A percentile compares a stretch with the other conserved stretches of the same genome.
phyloP scores from a whole-genome alignment of 2,888 invertebrate species.

The Drosophila acutilabella region DNA sequence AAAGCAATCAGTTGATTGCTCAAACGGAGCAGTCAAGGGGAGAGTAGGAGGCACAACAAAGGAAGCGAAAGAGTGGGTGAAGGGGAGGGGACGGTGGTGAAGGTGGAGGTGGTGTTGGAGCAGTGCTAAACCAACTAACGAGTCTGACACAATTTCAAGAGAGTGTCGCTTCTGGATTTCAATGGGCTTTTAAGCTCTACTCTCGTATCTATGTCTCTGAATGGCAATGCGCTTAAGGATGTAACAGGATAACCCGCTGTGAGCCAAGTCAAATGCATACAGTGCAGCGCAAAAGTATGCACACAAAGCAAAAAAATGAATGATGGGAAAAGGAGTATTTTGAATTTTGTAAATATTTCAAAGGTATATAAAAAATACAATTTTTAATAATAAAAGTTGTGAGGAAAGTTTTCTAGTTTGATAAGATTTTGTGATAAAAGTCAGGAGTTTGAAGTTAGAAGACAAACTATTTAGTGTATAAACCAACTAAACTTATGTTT shows the following conservation, averaged over 20 bases:
- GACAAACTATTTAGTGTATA: too few relatives aligned
- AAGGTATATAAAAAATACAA: too few relatives aligned
- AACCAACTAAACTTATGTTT: too few relatives aligned
- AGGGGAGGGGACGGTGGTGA: not conserved
- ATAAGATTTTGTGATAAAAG: too few relatives aligned
- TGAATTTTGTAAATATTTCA: too few relatives aligned
- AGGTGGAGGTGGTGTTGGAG: not conserved
- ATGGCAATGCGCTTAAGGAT: constrained; percentile 10
- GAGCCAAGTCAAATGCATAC: constrained; percentile 15
- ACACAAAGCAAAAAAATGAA: not conserved
- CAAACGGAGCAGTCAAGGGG: not conserved
- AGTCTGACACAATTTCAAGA: constrained; percentile 67
- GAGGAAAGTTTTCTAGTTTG: too few relatives aligned
- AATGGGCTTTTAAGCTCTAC: constrained; percentile 3
- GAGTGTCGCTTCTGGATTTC: constrained; percentile 40
- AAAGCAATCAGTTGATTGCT: constrained; percentile 16
- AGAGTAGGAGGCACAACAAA: not conserved
- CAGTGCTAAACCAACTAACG: constrained; percentile 50
- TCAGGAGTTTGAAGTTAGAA: too few relatives aligned
- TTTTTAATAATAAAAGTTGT: too few relatives aligned
- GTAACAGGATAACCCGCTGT: constrained; percentile 39
- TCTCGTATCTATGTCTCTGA: not conserved
- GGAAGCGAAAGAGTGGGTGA: not conserved
- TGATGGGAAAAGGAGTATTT: too few relatives aligned
- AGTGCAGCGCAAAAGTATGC: constrained; percentile 12